Evolutionary conservation across 2,888 invertebrate genomes (phyloP), one percentile per base, ranked within the genome.

Genomic region (Andrena haemorrhoa): DNA sequence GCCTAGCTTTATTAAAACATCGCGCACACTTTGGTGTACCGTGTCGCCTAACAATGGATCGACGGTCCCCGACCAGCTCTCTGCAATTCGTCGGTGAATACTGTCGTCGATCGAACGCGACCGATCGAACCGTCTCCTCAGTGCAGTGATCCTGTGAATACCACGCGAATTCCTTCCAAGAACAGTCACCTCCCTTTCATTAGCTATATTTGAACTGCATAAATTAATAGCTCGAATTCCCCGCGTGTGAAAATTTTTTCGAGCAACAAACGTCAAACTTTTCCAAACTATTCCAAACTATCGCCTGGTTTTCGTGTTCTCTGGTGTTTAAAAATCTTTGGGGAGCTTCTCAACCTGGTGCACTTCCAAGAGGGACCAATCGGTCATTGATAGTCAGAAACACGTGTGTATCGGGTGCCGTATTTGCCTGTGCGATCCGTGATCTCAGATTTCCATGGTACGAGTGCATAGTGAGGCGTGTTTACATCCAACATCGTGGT

Each of bases 1-100:
- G 72, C 68, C 73, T 83, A 65, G 64, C 77, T 76, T 83, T 75
- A 83, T 87, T 88, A 79, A 86, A 83, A 86, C 76, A 53, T 81
- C 60, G 75, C 61, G 77, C 82, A 81, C 85, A 88, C 56, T 80
- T 70, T 75, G 51, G 31, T 56, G 69, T 68, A 63, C 3, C 70
- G 83, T 71, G 75, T 61, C 69, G 81, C 75, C 60, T 88, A 77
- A 86, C 73, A 84, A 88, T 88, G 74, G 47, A 47, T 70, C 41
- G 20, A 65, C 51, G 31, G 31, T 56, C 12, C 10, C 56, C 23
- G 33, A 41, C 16, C 16, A 29, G 20, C 26, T 29, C 16, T 26
- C 49, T 8, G 26, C 29, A 56, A 61, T 71, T 72, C 60, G 74
- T 51, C 49, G 35, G 41, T 79, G 69, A 78, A 79, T 75, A 64